Conservation (phyloP, 2,888 invertebrate species). For the Nomada goodeniana region DNA sequence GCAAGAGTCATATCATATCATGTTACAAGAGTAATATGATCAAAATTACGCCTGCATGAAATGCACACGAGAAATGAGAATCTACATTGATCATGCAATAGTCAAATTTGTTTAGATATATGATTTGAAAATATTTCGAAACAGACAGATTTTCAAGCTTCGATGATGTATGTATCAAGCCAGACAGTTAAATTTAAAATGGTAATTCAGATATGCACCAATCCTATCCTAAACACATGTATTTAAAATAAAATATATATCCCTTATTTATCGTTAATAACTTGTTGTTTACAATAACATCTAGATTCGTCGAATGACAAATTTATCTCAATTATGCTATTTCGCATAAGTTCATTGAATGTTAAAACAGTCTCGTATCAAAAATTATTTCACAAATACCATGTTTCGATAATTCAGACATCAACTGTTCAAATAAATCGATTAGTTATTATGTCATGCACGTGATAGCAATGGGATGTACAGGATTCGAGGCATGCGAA, state of each 20-base stretch:
- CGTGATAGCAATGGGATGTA: conserved; percentile 38
- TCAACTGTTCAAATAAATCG: not conserved
- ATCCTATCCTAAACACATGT: too few relatives aligned
- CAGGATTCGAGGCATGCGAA: conserved; percentile 61
- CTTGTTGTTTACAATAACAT: not conserved
- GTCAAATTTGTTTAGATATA: conserved; percentile 5
- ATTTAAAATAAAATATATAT: conserved; percentile 7
- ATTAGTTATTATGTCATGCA: conserved; percentile 46
- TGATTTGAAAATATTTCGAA: conserved; percentile 11
- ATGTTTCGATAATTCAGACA: conserved; percentile 15
- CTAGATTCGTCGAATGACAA: too few relatives aligned
- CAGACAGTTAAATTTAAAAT: too few relatives aligned
- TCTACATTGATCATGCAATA: conserved; percentile 45
- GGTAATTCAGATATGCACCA: too few relatives aligned
- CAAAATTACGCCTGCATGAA: conserved; percentile 7
- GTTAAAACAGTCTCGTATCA: too few relatives aligned
- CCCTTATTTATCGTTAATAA: not conserved
- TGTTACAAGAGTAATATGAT: not conserved
- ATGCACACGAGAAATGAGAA: conserved; percentile 5
- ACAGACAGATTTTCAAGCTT: conserved; percentile 15
- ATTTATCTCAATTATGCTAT: too few relatives aligned
- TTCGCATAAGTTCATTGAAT: too few relatives aligned
- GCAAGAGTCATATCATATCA: not conserved
- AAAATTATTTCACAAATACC: not conserved
- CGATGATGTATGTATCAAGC: not conserved